Conservation (phyloP, 1,140 invertebrate species). For the Hylyphantes graminicola region DNA sequence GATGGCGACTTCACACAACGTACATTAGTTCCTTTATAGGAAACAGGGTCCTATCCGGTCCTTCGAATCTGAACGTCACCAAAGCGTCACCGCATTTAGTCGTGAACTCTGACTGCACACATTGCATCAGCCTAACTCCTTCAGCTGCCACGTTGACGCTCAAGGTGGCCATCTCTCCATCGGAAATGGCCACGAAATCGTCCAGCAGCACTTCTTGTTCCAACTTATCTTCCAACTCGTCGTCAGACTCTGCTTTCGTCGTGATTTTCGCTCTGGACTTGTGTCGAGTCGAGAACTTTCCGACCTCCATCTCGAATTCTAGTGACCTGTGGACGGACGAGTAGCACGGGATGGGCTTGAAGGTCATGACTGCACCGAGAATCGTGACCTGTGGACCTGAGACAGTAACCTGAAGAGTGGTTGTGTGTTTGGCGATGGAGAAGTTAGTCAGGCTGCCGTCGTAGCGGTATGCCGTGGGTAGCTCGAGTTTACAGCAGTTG, state of each 20-base stretch:
- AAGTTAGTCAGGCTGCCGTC: conserved; percentile 35
- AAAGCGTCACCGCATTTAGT: background rate
- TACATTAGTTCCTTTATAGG: conserved; percentile 42
- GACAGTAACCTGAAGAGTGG: background rate
- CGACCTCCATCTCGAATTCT: conserved; percentile 2
- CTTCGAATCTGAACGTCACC: conserved; percentile 15
- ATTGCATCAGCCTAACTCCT: conserved; percentile 34
- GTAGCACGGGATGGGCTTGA: conserved; percentile 37
- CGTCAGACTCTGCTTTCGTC: background rate
- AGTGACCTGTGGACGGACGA: conserved; percentile 4
- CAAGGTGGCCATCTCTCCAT: conserved; percentile 3
- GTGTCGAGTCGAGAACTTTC: background rate
- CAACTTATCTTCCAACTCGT: background rate
- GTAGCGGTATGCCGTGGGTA: conserved; percentile 36
- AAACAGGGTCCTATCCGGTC: background rate
- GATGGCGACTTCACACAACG: background rate
- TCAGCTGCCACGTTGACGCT: conserved; percentile 1
- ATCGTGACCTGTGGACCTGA: conserved; percentile 14
- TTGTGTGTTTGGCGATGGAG: background rate
- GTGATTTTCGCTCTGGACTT: background rate
- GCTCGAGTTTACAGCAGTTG: conserved; percentile 9
- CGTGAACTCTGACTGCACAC: background rate
- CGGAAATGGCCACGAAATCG: conserved; percentile 26
- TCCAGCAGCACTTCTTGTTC: conserved; percentile 17
- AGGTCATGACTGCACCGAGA: background rate